Conservation (phyloP, 2,797 vertebrate genomes). For the Gallirallus australis region DNA sequence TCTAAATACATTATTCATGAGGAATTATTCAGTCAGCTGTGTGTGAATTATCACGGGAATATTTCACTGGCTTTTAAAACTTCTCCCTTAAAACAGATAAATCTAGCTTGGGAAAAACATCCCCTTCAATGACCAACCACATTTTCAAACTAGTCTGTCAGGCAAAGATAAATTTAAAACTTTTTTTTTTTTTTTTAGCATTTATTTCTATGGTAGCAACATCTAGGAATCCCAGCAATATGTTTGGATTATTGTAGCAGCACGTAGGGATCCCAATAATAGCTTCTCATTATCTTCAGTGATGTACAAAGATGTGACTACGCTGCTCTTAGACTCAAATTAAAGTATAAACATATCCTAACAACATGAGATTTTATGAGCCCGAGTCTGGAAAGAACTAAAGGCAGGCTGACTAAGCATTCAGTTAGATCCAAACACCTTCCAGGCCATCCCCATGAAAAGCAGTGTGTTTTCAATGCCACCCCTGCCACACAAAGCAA, state of each 20-base stretch:
- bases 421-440: background rate
- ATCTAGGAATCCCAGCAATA: background rate
- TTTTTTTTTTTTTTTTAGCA: background rate
- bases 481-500: background rate
- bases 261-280: background rate
- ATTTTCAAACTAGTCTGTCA: slow-evolving; percentile 31
- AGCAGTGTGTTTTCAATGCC: background rate
- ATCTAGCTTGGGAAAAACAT: slow-evolving; percentile 47
- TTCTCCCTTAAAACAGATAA: slow-evolving; percentile 50
- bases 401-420: background rate
- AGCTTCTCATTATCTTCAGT: slow-evolving; percentile 15
- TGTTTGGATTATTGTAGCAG: background rate
- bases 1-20: slow-evolving; percentile 65
- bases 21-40: slow-evolving; percentile 70
- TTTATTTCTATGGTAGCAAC: slow-evolving; percentile 6
- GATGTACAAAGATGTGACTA: background rate
- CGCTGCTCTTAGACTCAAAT: background rate
- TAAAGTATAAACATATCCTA: background rate
- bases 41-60: slow-evolving; percentile 67
- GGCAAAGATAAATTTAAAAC: slow-evolving; percentile 9
- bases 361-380: background rate
- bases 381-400: background rate
- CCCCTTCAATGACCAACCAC: background rate
- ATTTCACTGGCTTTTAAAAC: slow-evolving; percentile 44
- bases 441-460: background rate